Conservation (phyloP, 1,140 invertebrate species). For the Berghia stephanieae region DNA sequence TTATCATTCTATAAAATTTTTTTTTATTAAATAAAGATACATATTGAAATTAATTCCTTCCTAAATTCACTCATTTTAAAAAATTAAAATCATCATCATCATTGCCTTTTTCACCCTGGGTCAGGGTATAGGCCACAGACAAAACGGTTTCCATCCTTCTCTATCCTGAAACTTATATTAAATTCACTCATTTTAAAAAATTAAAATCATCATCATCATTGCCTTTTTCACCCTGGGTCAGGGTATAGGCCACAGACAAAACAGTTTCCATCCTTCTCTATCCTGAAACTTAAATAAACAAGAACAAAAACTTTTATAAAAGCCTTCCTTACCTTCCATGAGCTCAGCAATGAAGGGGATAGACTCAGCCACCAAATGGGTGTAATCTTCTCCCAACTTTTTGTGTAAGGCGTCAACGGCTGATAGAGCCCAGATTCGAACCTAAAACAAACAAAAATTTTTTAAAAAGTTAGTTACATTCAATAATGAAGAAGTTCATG, state of each 20-base stretch:
- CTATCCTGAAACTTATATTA: neutral
- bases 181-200: neutral
- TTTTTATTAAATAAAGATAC: no score
- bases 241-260: no score
- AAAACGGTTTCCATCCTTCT: no score
- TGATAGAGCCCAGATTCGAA: constrained; percentile 63
- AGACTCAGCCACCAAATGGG: constrained; percentile 67
- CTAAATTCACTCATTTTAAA: no score
- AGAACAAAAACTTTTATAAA: neutral
- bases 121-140: no score
- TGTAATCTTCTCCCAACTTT: constrained; percentile 67
- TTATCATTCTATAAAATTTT: no score
- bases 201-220: neutral
- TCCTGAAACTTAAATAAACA: neutral
- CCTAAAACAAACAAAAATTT: constrained; percentile 45
- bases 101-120: no score
- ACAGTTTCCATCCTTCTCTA: neutral
- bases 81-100: no score
- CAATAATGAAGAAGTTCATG: neutral
- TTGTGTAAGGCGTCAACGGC: constrained; percentile 63
- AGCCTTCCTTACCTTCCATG: constrained; percentile 65
- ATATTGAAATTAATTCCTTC: no score
- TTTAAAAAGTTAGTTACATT: neutral
- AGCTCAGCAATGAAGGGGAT: constrained; percentile 70
- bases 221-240: no score